These are phyloP conservation scores for Melospiza melodia DNA, from an alignment of 2,113 vertebrate species.

Conservation along the genomic window DNA sequence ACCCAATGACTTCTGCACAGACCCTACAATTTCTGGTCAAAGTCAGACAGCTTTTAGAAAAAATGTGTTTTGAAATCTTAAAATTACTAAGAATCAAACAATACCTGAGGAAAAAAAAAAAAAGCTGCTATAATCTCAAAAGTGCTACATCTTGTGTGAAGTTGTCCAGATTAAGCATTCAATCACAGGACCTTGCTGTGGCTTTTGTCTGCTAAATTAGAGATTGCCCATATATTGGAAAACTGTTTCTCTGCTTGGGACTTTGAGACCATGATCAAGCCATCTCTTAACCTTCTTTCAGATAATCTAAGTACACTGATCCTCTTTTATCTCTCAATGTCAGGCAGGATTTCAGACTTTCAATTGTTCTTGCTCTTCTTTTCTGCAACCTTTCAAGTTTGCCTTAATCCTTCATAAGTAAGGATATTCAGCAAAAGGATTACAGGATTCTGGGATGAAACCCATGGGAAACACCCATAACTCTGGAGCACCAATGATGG, in stretches of 20 bases:
- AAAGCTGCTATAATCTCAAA: not conserved
- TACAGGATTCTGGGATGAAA: not conserved
- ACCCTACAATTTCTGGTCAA: not conserved
- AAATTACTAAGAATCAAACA: not conserved
- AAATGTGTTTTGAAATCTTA: not conserved
- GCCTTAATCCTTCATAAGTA: slow-evolving; percentile 2
- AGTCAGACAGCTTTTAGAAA: not conserved
- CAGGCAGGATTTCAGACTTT: slow-evolving; percentile 36
- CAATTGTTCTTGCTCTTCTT: slow-evolving; percentile 26
- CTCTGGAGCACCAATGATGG: not conserved
- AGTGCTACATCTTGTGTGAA: not conserved
- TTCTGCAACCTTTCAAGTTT: not conserved
- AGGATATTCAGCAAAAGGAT: slow-evolving; percentile 6
- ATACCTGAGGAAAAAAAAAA: not conserved
- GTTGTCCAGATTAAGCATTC: not conserved
- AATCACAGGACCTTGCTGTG: not conserved
- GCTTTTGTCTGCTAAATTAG: not conserved
- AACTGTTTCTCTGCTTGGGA: not conserved
- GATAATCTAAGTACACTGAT: slow-evolving; percentile 14
- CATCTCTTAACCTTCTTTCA: slow-evolving; percentile 38
- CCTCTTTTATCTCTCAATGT: slow-evolving; percentile 28
- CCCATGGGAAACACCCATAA: not conserved
- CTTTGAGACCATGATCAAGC: not conserved
- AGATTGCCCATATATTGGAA: not conserved
- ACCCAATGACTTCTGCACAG: not conserved